Evolutionary conservation across 2,113 vertebrate species (phyloP).

Genomic region (Asarcornis scutulata): DNA sequence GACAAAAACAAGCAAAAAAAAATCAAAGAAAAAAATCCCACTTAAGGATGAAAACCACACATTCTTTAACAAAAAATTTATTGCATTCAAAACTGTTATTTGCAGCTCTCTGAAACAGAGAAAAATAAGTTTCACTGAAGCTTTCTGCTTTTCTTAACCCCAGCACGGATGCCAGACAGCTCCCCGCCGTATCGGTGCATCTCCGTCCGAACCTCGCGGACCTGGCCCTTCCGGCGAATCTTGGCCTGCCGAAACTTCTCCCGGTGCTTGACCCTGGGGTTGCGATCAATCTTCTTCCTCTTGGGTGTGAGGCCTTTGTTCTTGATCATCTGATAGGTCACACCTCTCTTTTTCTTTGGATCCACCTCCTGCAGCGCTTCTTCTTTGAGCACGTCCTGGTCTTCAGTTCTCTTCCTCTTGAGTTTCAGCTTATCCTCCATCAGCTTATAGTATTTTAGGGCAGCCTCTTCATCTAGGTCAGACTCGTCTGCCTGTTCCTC

Average conservation of each 20-base stretch:
- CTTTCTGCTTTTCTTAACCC: constrained; percentile 94
- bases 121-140: constrained; percentile 76
- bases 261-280: constrained; percentile 94
- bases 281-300: constrained; percentile 95
- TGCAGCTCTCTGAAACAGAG: not conserved
- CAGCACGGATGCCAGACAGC: constrained; percentile 91
- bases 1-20: not conserved
- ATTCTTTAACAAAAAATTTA: not conserved
- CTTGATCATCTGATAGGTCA: constrained; percentile 81
- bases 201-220: constrained; percentile 87
- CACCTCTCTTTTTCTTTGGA: constrained; percentile 70
- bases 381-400: not conserved
- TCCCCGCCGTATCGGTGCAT: constrained; percentile 87
- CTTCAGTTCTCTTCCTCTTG: constrained; percentile 72
- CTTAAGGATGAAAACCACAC: not conserved
- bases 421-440: constrained; percentile 65
- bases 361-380: not conserved
- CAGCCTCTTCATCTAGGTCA: constrained; percentile 82
- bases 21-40: not conserved
- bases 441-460: constrained; percentile 79
- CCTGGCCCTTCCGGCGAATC: constrained; percentile 94
- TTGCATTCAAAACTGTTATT: not conserved
- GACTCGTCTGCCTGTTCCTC: not conserved
- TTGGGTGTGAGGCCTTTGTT: constrained; percentile 91
- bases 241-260: constrained; percentile 93